Evolutionary conservation across 1,140 invertebrate species (phyloP).

Genomic region (Microvelia longipes): DNA sequence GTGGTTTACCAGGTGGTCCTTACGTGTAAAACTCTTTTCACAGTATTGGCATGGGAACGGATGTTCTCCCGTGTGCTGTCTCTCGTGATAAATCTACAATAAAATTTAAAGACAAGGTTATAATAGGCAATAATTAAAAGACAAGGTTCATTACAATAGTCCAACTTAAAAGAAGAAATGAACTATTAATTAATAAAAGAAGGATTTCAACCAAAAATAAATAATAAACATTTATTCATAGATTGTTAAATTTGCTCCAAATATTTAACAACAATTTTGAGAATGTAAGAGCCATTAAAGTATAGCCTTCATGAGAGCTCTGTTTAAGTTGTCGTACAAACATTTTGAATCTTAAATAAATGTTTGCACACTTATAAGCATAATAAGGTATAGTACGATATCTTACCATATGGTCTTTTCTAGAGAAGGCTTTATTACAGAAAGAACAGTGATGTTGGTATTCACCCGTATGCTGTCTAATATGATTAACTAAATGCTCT

Average conservation of each 20-base stretch:
- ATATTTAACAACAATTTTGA: no score
- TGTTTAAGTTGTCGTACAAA: no score
- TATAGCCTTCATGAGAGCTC: no score
- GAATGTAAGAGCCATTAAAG: no score
- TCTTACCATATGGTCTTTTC: constrained; percentile 56
- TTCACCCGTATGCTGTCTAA: constrained; percentile 60
- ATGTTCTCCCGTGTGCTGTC: constrained; percentile 67
- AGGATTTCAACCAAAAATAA: no score
- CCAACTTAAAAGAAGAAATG: constrained; percentile 67
- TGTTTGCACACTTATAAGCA: no score
- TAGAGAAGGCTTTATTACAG: constrained; percentile 66
- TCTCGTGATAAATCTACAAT: constrained; percentile 45
- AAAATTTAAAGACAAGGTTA: no score
- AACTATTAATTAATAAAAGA: constrained; percentile 67
- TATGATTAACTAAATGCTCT: constrained; percentile 64
- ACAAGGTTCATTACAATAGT: constrained; percentile 65
- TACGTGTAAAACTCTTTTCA: constrained; percentile 64
- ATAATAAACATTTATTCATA: no score
- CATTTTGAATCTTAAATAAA: no score
- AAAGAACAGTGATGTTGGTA: constrained; percentile 73
- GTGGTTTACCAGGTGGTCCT: constrained; percentile 67
- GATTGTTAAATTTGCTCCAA: no score
- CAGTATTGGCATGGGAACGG: constrained; percentile 66
- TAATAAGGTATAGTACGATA: no score
- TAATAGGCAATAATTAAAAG: no score